A percentile compares a stretch with the other conserved stretches of the same genome.
Conservation (phyloP, 2,113 vertebrate species). For the Naja naja region DNA sequence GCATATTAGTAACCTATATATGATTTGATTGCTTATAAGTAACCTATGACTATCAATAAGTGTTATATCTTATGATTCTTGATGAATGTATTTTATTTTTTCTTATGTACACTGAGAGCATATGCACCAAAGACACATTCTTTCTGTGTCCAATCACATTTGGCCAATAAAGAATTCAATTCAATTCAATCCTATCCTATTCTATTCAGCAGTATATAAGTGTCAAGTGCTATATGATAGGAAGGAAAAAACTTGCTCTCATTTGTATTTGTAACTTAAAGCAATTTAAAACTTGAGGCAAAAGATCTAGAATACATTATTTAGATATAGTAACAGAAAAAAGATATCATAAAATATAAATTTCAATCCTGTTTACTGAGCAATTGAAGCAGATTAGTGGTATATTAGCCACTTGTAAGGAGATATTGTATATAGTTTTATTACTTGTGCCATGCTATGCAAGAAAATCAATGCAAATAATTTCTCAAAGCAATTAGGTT, state of each 20-base stretch:
- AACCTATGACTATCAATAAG: too few relatives aligned
- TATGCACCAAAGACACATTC: too few relatives aligned
- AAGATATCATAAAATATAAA: neutral
- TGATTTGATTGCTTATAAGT: too few relatives aligned
- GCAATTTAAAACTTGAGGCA: neutral
- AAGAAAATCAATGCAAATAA: neutral
- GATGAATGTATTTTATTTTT: too few relatives aligned
- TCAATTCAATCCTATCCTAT: too few relatives aligned
- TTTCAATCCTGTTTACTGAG: neutral
- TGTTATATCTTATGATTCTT: too few relatives aligned
- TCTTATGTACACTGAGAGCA: too few relatives aligned
- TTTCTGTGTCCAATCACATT: too few relatives aligned
- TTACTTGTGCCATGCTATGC: neutral
- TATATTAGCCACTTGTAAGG: neutral
- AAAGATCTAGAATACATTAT: neutral
- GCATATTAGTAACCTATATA: too few relatives aligned
- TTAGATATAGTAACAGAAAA: neutral
- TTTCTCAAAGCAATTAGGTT: neutral
- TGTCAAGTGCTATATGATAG: neutral
- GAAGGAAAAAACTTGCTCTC: neutral
- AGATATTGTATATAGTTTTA: neutral
- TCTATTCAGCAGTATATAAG: neutral
- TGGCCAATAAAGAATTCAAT: too few relatives aligned
- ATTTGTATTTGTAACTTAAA: neutral
- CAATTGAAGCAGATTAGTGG: neutral